Evolutionary conservation across 2,113 vertebrate species (phyloP), one percentile per base, ranked within the genome.

Genomic region (Tretioscincus oriximinensis): DNA sequence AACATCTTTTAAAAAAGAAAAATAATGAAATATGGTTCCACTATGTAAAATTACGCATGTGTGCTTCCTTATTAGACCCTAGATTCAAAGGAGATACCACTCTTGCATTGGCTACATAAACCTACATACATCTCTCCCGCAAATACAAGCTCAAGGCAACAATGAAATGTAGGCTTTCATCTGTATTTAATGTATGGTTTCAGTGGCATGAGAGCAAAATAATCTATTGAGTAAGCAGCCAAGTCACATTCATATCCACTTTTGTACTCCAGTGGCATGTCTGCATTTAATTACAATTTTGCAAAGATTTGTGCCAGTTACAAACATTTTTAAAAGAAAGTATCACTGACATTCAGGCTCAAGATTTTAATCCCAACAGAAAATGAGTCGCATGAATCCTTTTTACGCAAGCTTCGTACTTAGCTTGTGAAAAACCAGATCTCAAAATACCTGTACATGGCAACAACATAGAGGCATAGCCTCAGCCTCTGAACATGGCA

Each of bases 331-430:
- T 41, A 91, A 87, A 90, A 92, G 92, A 35, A 86, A 67, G 18
- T 86, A 80, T 60, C 83, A 80, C 77, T 78, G 90, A 87, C 86
- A 68, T 87, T 76, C 88, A 95, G 93, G 91, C 92, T 95, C 94
- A 94, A 93, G 86, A 92, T 84, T 89, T 88, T 85, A 81, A 87
- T 91, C 93, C 96, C 91, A 94, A 89, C 91, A 63, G 35, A 88
- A 94, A 93, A 90, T 91, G 91, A 89, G 91, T 94, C 95, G 96
- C 94, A 86, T 74, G 76, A 89, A 92, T 93, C 94, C 93, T 95
- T 82, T 67, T 91, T 9, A 91, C 93, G 91, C 93, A 93, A 93
- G 93, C 93, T 93, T 91, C 85, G 9, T 82, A 91, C 79, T 89
- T 76, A 90, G 80, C 93, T 92, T 82, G 83, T 90, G 89, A 91